A percentile compares a stretch with the other conserved stretches of the same genome.
Evolutionary conservation across 2,113 vertebrate genomes (phyloP).

Genomic region (Coturnix japonica): DNA sequence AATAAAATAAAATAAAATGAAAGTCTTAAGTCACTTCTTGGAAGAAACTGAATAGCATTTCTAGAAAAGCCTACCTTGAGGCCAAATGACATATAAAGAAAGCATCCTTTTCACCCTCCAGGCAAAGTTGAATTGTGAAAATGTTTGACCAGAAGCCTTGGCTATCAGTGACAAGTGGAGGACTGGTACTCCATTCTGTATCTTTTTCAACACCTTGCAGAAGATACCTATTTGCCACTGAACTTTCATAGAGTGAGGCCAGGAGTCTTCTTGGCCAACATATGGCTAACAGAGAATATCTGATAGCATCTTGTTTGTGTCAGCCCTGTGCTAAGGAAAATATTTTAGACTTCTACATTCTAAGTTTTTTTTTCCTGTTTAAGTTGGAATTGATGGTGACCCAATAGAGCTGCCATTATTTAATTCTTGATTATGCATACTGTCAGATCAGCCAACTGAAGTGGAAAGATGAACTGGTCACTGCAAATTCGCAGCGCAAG

Average conservation of each 20-base stretch:
- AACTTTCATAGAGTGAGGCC: neutral
- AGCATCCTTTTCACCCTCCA: neutral
- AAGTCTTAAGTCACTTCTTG: conserved; percentile 40
- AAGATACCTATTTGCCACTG: neutral
- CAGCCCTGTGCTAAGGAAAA: neutral
- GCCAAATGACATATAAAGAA: conserved; percentile 27
- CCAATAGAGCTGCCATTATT: neutral
- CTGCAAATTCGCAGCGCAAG: neutral
- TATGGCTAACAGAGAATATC: neutral
- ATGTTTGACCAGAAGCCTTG: neutral
- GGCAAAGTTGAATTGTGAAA: conserved; percentile 6
- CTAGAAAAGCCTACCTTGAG: neutral
- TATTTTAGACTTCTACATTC: neutral
- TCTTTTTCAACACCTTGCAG: neutral
- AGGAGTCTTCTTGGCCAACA: neutral
- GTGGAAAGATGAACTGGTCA: neutral
- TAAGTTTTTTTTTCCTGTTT: neutral
- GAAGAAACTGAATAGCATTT: conserved; percentile 29
- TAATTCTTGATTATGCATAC: neutral
- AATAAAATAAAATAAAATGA: conserved; percentile 7
- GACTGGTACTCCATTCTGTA: neutral
- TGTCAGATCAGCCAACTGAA: neutral
- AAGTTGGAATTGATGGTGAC: neutral
- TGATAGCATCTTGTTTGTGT: neutral
- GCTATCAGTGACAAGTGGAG: neutral